A percentile compares a stretch with the other conserved stretches of the same genome.
phyloP scores from a whole-genome alignment of 2,797 vertebrate genomes.

The Tragopan temminckii region DNA sequence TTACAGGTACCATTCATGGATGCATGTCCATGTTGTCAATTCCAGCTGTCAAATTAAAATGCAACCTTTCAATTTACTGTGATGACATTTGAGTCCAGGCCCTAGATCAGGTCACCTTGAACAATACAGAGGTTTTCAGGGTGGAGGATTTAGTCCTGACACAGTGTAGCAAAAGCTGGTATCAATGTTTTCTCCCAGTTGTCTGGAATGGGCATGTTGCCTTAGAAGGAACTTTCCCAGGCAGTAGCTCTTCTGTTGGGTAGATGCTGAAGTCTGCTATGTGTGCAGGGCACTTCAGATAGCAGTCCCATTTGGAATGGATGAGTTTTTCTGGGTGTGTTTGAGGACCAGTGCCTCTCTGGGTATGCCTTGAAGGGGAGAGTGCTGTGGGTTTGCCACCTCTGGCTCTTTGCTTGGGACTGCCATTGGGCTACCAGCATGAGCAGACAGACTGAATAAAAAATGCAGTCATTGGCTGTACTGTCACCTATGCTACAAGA shows the following conservation, averaged over 20 bases:
- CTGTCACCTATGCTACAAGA: neutral
- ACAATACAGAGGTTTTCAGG: neutral
- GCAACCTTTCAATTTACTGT: neutral
- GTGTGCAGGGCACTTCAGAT: neutral
- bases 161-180: neutral
- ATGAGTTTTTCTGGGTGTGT: neutral
- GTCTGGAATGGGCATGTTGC: neutral
- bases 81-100: neutral
- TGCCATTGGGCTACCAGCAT: neutral
- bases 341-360: neutral
- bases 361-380: neutral
- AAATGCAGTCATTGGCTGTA: neutral
- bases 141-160: neutral
- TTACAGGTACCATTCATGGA: neutral
- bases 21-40: neutral
- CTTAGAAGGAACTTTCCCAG: neutral
- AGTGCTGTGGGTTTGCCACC: too few relatives aligned
- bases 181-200: neutral
- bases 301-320: neutral
- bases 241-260: neutral
- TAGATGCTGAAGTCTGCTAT: too few relatives aligned
- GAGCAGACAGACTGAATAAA: too few relatives aligned
- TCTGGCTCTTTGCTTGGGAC: neutral
- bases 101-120: neutral
- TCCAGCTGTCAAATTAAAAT: neutral